Percentiles rank a stretch among this genome's conserved stretches.
Evolutionary conservation across 2,113 vertebrate genomes (phyloP).

Genomic region (Tragelaphus imberbis): DNA sequence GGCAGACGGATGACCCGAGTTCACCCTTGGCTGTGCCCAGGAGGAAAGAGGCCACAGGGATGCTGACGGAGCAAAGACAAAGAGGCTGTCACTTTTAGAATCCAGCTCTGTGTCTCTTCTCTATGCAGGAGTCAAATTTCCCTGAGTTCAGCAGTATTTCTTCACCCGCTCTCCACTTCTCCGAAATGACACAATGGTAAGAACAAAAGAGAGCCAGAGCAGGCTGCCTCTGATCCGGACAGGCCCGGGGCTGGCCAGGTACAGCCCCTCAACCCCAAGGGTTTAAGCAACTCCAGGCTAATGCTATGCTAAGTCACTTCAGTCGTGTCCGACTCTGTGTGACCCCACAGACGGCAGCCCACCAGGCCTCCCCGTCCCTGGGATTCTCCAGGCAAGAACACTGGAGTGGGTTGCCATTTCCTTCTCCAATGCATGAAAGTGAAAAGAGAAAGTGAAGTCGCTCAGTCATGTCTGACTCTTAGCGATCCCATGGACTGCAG

Average conservation of each 20-base stretch:
- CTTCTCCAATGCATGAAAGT: no score
- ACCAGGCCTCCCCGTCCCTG: no score
- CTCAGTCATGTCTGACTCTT: no score
- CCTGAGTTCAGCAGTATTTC: not conserved
- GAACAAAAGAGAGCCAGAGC: not conserved
- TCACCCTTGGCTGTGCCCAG: not conserved
- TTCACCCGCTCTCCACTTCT: not conserved
- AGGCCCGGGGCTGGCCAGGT: not conserved
- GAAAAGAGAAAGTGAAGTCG: no score
- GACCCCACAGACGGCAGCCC: no score
- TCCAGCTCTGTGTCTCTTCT: not conserved
- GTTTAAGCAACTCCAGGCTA: not conserved
- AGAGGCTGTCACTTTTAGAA: not conserved
- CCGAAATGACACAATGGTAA: not conserved
- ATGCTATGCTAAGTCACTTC: no score
- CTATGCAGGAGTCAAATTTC: constrained; percentile 19
- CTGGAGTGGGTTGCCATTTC: no score
- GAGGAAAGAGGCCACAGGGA: not conserved
- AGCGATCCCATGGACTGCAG: no score
- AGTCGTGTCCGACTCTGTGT: no score
- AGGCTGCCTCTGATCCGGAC: not conserved
- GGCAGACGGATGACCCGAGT: not conserved
- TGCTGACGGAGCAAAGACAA: constrained; percentile 5
- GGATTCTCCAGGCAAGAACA: no score
- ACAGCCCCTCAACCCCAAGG: not conserved